Conservation (phyloP, 1,140 invertebrate species). For the Nasonia longicornis region DNA sequence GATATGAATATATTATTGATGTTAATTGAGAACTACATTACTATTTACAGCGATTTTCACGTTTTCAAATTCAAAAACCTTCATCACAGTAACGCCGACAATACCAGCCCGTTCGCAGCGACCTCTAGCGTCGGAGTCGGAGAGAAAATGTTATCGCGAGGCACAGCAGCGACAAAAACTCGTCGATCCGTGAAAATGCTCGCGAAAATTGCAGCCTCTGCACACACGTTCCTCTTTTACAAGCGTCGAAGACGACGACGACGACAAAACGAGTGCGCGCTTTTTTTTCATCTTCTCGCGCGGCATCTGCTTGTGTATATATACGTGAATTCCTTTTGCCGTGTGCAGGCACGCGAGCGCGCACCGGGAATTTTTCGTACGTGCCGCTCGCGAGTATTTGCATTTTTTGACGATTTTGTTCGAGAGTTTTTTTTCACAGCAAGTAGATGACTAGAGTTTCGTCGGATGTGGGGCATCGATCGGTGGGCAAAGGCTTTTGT, state of each 20-base stretch:
- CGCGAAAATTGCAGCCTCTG: neutral
- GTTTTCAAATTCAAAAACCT: too few species aligned
- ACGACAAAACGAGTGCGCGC: neutral
- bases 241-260: neutral
- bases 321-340: neutral
- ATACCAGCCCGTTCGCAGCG: too few species aligned
- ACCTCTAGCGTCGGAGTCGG: neutral
- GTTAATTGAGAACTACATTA: too few species aligned
- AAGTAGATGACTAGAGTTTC: neutral
- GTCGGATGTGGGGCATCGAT: neutral
- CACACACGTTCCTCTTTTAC: neutral
- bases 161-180: neutral
- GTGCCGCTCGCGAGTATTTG: neutral
- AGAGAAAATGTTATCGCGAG: too few species aligned
- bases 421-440: neutral
- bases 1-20: too few species aligned
- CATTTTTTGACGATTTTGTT: neutral
- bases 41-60: too few species aligned
- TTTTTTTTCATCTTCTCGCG: neutral
- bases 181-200: constrained; percentile 13
- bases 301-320: neutral
- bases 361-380: neutral
- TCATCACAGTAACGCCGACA: too few species aligned
- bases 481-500: too few species aligned
- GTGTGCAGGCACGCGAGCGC: too few species aligned